Evolutionary conservation across 2,888 invertebrate species (phyloP).

Genomic region (Antitype chi): DNA sequence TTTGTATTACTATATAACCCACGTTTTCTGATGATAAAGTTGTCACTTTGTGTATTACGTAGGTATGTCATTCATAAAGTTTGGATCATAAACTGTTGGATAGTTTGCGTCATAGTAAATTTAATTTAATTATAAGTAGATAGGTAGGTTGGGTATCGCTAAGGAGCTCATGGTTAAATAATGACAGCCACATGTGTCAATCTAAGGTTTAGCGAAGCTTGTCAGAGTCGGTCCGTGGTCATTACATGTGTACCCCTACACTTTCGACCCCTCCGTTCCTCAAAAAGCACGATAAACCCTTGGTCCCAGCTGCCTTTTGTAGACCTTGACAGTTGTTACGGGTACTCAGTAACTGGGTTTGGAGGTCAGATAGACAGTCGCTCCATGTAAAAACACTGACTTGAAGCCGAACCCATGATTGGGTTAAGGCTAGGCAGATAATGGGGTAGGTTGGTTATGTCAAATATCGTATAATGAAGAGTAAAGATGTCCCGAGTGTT

Average conservation of each 20-base stretch:
- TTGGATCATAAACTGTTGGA: background rate
- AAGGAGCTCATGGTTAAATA: no score
- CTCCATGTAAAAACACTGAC: no score
- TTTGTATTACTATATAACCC: background rate
- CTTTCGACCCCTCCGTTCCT: no score
- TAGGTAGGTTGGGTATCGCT: background rate
- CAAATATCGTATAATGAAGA: background rate
- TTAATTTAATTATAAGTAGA: constrained; percentile 15
- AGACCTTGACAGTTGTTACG: no score
- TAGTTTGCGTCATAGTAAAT: background rate
- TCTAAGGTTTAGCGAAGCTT: background rate
- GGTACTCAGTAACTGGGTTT: no score
- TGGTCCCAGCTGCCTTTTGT: no score
- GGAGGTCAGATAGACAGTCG: no score
- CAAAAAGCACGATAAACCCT: no score
- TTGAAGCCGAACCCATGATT: no score
- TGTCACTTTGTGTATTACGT: background rate
- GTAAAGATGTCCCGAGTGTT: background rate
- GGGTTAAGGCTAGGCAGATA: no score
- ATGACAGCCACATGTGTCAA: background rate
- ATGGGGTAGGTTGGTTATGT: background rate
- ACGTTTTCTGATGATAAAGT: no score
- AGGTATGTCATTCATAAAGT: constrained; percentile 7
- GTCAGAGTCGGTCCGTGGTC: background rate
- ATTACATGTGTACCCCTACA: no score